A percentile compares a stretch with the other conserved stretches of the same genome.
These are phyloP conservation scores for Polydrusus tereticollis DNA, from an alignment of 2,888 invertebrate species.

Conservation along the genomic window DNA sequence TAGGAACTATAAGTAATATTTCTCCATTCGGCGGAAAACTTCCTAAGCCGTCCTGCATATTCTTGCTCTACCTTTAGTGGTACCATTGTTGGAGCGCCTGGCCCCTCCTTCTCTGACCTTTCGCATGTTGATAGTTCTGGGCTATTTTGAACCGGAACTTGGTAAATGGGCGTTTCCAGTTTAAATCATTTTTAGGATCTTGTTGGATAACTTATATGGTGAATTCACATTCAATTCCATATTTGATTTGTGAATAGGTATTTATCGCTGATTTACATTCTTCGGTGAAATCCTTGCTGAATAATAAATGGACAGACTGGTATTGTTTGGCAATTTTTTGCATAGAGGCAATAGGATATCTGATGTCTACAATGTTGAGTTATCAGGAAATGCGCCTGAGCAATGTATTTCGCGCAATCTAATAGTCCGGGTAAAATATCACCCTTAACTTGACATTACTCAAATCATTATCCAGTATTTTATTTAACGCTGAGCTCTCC, in stretches of 20 bases:
- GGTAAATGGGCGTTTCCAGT: too few species aligned
- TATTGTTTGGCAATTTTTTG: conserved; percentile 9
- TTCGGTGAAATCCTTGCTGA: conserved; percentile 13
- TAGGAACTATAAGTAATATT: background rate
- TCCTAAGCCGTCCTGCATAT: too few species aligned
- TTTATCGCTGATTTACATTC: conserved; percentile 14
- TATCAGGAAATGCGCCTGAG: conserved; percentile 6
- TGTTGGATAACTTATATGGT: too few species aligned
- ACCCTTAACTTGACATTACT: too few species aligned
- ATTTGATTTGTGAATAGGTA: background rate
- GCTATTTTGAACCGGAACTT: background rate
- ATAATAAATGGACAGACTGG: background rate
- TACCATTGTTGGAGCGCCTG: too few species aligned
- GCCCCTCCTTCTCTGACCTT: background rate
- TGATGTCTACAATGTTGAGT: conserved; percentile 2
- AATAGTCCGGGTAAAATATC: too few species aligned
- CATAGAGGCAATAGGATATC: background rate
- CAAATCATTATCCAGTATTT: too few species aligned
- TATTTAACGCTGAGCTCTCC: too few species aligned
- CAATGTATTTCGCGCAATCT: conserved; percentile 1
- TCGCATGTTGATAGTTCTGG: background rate
- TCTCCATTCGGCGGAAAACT: background rate
- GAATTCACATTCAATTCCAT: too few species aligned
- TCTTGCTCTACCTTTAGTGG: background rate
- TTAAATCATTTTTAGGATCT: too few species aligned